Evolutionary conservation across 2,113 vertebrate genomes (phyloP).

Genomic region (Stegastes partitus): DNA sequence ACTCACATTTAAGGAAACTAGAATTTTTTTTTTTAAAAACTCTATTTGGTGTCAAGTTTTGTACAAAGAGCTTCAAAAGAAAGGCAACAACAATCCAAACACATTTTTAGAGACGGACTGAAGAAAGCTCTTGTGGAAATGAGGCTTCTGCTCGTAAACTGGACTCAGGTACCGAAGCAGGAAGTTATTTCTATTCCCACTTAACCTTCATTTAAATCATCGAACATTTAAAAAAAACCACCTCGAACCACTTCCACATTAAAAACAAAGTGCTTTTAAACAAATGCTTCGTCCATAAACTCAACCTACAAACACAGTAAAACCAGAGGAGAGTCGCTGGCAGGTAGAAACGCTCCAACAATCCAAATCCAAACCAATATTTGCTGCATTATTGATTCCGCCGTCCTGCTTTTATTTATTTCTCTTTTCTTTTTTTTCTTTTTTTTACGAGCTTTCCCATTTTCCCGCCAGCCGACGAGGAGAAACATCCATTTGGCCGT

Average conservation of each 20-base stretch:
- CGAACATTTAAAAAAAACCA: neutral
- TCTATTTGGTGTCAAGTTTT: too few relatives aligned
- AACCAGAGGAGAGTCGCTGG: constrained; percentile 49
- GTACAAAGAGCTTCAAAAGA: too few relatives aligned
- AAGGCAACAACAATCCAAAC: too few relatives aligned
- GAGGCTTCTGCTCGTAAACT: neutral
- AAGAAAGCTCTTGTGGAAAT: neutral
- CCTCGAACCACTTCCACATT: neutral
- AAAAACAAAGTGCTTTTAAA: constrained; percentile 59
- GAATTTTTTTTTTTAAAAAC: too few relatives aligned
- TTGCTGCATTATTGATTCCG: constrained; percentile 69
- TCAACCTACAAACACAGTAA: constrained; percentile 53
- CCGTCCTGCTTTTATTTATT: constrained; percentile 22
- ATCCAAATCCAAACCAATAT: constrained; percentile 56
- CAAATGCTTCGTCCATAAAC: constrained; percentile 37
- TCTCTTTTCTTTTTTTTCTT: constrained; percentile 55
- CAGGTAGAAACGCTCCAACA: constrained; percentile 55
- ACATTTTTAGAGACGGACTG: too few relatives aligned
- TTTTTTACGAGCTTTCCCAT: constrained; percentile 57
- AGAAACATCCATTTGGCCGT: constrained; percentile 47
- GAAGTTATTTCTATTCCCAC: too few relatives aligned
- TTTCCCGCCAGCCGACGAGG: constrained; percentile 55
- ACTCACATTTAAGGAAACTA: too few relatives aligned
- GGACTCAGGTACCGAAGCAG: too few relatives aligned
- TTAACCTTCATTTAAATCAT: too few relatives aligned